Evolutionary conservation across 2,888 invertebrate genomes (phyloP).

Genomic region (Cosmia pyralina): DNA sequence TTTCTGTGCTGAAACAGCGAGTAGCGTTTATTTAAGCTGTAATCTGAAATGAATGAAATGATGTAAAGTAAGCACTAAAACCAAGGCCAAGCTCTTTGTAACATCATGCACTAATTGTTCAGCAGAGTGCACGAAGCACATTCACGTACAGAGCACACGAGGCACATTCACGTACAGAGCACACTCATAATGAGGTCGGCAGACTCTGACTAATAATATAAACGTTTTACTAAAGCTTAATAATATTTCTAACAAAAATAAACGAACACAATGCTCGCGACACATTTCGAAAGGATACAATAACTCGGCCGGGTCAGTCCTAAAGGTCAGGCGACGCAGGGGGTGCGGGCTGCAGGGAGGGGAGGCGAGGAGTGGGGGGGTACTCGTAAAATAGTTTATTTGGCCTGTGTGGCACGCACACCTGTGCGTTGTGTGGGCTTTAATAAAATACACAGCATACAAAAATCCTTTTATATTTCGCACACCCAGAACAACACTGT

Average conservation of each 20-base stretch:
- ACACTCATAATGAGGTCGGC: neutral
- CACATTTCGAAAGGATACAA: constrained; percentile 50
- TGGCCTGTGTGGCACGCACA: constrained; percentile 14
- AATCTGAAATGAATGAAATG: neutral
- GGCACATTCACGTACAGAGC: neutral
- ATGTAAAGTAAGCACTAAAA: neutral
- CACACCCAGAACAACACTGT: too few species aligned
- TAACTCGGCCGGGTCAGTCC: constrained; percentile 30
- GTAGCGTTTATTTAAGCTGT: neutral
- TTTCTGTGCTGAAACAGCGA: neutral
- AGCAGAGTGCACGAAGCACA: neutral
- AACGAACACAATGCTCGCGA: constrained; percentile 25
- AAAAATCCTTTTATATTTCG: neutral
- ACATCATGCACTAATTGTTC: neutral
- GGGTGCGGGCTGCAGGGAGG: neutral
- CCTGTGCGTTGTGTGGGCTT: constrained; percentile 13
- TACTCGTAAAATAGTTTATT: constrained; percentile 52
- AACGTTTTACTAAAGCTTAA: constrained; percentile 13
- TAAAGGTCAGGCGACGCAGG: constrained; percentile 18
- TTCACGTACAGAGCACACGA: neutral
- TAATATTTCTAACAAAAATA: constrained; percentile 27
- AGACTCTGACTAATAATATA: too few species aligned
- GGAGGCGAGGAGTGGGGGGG: too few species aligned
- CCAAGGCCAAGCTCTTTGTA: neutral
- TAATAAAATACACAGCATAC: neutral